Evolutionary conservation across 2,797 vertebrate species (phyloP).

Genomic region (Mycteria americana): DNA sequence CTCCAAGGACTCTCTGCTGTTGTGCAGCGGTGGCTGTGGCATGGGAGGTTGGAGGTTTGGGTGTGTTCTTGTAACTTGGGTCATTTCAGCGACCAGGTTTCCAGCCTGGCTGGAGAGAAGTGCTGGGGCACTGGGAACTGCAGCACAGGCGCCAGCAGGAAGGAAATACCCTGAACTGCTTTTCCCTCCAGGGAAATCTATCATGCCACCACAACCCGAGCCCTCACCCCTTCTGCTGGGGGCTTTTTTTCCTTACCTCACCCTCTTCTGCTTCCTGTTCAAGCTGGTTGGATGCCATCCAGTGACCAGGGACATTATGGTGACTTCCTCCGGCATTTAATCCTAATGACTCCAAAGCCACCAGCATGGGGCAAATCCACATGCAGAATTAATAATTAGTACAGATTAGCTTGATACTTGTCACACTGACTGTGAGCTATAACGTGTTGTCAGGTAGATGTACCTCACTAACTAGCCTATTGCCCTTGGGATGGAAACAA

Average conservation of each 20-base stretch:
- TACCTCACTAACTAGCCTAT: not conserved
- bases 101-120: not conserved
- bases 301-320: not conserved
- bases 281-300: not conserved
- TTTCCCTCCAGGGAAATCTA: not conserved
- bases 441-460: accelerated
- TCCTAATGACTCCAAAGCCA: not conserved
- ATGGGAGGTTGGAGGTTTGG: not conserved
- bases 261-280: not conserved
- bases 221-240: not conserved
- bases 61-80: not conserved
- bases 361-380: not conserved
- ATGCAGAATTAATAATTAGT: not conserved
- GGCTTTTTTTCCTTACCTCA: not conserved
- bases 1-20: not conserved
- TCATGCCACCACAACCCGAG: not conserved
- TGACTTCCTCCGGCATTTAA: not conserved
- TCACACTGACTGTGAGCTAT: not conserved
- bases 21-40: not conserved
- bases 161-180: not conserved
- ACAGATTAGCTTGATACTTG: not conserved
- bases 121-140: not conserved
- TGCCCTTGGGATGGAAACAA: not conserved
- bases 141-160: not conserved
- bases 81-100: not conserved